A percentile compares a stretch with the other conserved stretches of the same genome.
Conservation (phyloP, 2,797 vertebrate genomes). For the Tachyglossus aculeatus region DNA sequence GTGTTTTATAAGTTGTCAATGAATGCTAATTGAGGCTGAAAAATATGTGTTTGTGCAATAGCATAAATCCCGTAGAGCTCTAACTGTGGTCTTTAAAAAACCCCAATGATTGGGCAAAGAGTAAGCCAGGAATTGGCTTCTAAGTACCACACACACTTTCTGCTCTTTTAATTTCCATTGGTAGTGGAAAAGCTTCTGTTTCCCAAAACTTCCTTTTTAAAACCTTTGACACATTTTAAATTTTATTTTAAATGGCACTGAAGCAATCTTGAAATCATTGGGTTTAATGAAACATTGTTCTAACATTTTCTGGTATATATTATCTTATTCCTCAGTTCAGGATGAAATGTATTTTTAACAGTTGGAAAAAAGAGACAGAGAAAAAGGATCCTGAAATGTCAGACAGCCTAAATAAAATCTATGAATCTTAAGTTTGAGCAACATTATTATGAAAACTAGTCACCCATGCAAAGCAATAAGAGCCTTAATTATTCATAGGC, state of each 20-base stretch:
- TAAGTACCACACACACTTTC: neutral
- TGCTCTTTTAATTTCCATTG: constrained; percentile 5
- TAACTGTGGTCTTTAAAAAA: constrained; percentile 11
- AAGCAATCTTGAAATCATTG: constrained; percentile 59
- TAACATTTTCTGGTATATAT: constrained; percentile 55
- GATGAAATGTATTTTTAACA: constrained; percentile 57
- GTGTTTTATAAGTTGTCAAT: constrained; percentile 37
- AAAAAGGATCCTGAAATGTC: constrained; percentile 57
- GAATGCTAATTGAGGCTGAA: constrained; percentile 44
- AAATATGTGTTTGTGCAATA: neutral
- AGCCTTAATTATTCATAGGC: constrained; percentile 46
- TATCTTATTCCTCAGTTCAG: constrained; percentile 50
- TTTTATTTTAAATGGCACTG: constrained; percentile 63
- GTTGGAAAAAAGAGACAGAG: constrained; percentile 60
- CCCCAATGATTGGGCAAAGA: constrained; percentile 10
- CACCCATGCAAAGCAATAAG: constrained; percentile 48
- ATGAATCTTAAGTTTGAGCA: constrained; percentile 32
- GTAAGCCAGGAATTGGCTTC: neutral
- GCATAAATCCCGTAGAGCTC: constrained; percentile 3
- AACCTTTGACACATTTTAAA: constrained; percentile 61
- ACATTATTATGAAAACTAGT: constrained; percentile 53
- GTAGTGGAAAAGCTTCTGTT: constrained; percentile 59
- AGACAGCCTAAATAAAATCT: constrained; percentile 60
- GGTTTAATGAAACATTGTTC: constrained; percentile 62
- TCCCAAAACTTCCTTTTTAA: constrained; percentile 63